These are phyloP conservation scores for Alviniconcha marisindica DNA, from an alignment of 1,140 invertebrate species.

Conservation along the genomic window DNA sequence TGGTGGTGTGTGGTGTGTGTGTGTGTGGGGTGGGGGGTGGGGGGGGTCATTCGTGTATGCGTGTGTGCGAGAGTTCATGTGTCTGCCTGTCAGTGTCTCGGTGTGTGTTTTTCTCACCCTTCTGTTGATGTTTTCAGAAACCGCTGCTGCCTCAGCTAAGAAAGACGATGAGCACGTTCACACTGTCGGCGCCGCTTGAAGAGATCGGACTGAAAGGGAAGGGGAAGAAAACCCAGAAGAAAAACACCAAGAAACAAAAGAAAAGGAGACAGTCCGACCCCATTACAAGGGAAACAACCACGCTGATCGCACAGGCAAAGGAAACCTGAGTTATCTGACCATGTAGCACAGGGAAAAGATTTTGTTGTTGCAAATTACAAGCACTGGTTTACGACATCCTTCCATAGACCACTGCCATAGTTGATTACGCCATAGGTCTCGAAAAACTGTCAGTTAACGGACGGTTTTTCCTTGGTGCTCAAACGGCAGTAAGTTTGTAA, in stretches of 20 bases:
- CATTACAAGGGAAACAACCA: neutral
- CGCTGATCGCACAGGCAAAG: neutral
- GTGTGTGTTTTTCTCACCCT: neutral
- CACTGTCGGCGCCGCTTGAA: constrained; percentile 8
- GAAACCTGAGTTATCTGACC: neutral
- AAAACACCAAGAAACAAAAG: neutral
- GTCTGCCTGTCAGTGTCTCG: neutral
- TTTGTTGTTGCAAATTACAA: too few species aligned
- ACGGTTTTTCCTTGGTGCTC: too few species aligned
- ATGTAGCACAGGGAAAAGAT: neutral
- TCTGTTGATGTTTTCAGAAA: neutral
- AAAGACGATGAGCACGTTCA: neutral
- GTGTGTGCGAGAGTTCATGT: too few species aligned
- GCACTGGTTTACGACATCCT: too few species aligned
- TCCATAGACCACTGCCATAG: neutral
- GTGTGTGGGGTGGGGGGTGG: too few species aligned
- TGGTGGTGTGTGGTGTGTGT: too few species aligned
- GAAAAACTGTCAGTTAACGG: too few species aligned
- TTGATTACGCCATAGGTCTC: too few species aligned
- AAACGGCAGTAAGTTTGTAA: too few species aligned
- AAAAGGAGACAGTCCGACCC: neutral
- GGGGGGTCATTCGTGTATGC: too few species aligned
- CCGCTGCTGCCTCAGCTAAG: neutral
- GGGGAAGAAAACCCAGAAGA: neutral
- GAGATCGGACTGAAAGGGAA: constrained; percentile 19